Base-by-base conservation (phyloP, 1,140 invertebrate genomes). In the Camponotus floridanus region DNA sequence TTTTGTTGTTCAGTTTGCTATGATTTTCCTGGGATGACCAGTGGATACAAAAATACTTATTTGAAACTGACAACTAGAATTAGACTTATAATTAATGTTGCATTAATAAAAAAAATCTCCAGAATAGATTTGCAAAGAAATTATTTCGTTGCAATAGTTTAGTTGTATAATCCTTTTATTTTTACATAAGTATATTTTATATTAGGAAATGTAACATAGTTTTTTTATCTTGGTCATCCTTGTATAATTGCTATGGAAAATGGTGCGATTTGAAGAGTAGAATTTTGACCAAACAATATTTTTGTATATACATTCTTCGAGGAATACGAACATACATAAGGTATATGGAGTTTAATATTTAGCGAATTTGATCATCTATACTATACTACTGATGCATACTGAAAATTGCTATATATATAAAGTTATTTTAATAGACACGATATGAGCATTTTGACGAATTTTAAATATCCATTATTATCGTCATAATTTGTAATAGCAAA, bases 61-160 rank as follows among this genome's bases (percentile, higher is more conserved):
- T 45, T 79, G 6, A 51, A 67, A 65, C 4, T 26, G 4, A 21
- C 8, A 42, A 26, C 51, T 39, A 7, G 11, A 79, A 51, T 31
- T 79, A 39, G 18, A 36, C 59, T 13, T 68, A 21, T 36, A 9
- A 59, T 57, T n/a, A 71, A 73, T 26, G 39, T 57, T 31, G 8
- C 67, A 80, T 80, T 70, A 39, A 42, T 9, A 15, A 71, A 15
- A 71, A 13, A 81, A 45, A 42, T 71, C 26, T 45, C 3, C 15
- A 57, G 5, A 39, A 4, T 70, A 57, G 55, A 42, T 73, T 81
- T 81, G 45, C 8, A 9, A 57, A 42, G 26, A 42, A 36, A 3
- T 68, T 80, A 80, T 42, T 42, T 81, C 11, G 31, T 81, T 59
- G 67, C 55, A n/a, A 71, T 42, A 55, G 18, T 11, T n/a, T 57